Percentiles rank a stretch among this genome's conserved stretches.
phyloP scores from a whole-genome alignment of 2,888 invertebrate genomes.

The Lathronympha strigana region DNA sequence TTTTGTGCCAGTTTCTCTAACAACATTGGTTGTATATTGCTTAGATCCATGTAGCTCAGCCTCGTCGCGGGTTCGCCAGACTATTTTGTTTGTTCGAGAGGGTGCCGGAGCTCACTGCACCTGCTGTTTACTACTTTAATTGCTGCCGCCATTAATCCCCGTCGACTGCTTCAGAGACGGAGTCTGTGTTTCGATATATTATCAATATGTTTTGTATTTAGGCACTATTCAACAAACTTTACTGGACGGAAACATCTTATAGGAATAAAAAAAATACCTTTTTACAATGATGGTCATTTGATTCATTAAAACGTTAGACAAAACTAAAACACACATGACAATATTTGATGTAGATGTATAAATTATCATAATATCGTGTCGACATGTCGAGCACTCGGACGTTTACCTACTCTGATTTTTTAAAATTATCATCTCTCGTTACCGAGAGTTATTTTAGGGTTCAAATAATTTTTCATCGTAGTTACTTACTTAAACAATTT shows the following conservation, averaged over 20 bases:
- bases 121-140: slow-evolving; percentile 80
- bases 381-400: no score
- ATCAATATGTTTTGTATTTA: not conserved
- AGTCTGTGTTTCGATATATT: slow-evolving; percentile 53
- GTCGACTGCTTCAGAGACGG: slow-evolving; percentile 65
- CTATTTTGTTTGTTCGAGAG: slow-evolving; percentile 67
- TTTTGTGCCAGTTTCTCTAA: not conserved
- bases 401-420: no score
- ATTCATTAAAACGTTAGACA: no score
- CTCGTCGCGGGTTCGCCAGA: slow-evolving; percentile 61
- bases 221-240: not conserved
- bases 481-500: no score
- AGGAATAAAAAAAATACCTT: no score
- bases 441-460: no score
- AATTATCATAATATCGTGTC: no score
- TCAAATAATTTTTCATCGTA: no score
- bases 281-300: no score
- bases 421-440: no score
- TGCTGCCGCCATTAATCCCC: slow-evolving; percentile 76
- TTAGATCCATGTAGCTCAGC: slow-evolving; percentile 20
- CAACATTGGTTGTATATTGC: not conserved
- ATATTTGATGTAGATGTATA: no score
- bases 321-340: no score
- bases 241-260: not conserved
- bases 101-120: slow-evolving; percentile 65